Evolutionary conservation across 1,140 invertebrate genomes (phyloP), one percentile per base, ranked within the genome.

Genomic region (Proctacanthus coquilletti): DNA sequence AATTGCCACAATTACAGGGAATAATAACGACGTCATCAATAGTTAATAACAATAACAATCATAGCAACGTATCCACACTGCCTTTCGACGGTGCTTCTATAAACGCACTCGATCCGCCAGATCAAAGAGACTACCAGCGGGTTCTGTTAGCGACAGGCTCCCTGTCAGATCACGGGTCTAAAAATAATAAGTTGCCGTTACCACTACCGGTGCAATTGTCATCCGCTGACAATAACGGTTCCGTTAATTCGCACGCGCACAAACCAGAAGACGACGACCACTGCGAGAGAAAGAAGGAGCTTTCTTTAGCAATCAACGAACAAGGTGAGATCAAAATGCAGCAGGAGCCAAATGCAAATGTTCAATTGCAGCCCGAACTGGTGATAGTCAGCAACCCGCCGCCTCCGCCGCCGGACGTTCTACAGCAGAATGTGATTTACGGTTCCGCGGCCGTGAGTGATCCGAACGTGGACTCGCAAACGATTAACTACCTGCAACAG

Each of bases 271-370:
- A n/a, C n/a, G n/a, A n/a, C n/a, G n/a, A n/a, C n/a, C n/a, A n/a
- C n/a, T n/a, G n/a, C n/a, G n/a, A n/a, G n/a, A n/a, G n/a, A n/a
- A n/a, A n/a, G n/a, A n/a, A n/a, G n/a, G n/a, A n/a, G n/a, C n/a
- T n/a, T n/a, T n/a, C n/a, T n/a, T n/a, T n/a, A n/a, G n/a, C n/a
- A n/a, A n/a, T 19, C 21, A 36, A 18, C 27, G 23, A 39, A 30
- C 15, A 46, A 45, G 40, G 13, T 21, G 33, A 37, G 18, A 30
- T 41, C 51, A 58, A 47, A 31, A 58, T 58, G 55, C 55, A 58
- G 55, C 55, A 58, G 51, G 55, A 58, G 38, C 49, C 55, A 52
- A 58, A 58, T 32, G 54, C 55, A 40, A 58, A 58, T 48, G 53
- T 58, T 56, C 55, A 58, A 52, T 57, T 58, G 47, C 55, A 54